Percentiles rank a stretch among this genome's conserved stretches.
Conservation (phyloP, 2,888 invertebrate genomes). For the Drosophila sordidula region DNA sequence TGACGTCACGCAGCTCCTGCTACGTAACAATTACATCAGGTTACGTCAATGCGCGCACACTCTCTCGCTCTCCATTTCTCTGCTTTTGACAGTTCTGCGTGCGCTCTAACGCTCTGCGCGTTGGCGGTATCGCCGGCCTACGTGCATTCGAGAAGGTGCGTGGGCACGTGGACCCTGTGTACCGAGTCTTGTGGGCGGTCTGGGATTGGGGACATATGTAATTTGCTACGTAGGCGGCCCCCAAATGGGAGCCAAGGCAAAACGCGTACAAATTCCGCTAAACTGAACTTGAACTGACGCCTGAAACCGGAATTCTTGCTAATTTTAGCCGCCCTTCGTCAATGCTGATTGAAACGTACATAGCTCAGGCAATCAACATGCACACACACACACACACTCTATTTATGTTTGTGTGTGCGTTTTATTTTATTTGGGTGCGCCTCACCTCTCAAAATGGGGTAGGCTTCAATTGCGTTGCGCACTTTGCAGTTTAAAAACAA, state of each 20-base stretch:
- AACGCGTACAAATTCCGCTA: slow-evolving; percentile 32
- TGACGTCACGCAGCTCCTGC: slow-evolving; percentile 49
- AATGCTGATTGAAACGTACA: slow-evolving; percentile 53
- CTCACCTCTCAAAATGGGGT: slow-evolving; percentile 40
- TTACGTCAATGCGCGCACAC: slow-evolving; percentile 69
- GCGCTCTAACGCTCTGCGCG: slow-evolving; percentile 22
- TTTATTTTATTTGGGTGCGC: slow-evolving; percentile 19
- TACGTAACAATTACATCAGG: slow-evolving; percentile 39
- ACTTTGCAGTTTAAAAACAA: slow-evolving; percentile 40
- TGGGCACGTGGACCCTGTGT: slow-evolving; percentile 53
- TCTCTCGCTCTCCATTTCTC: slow-evolving; percentile 21
- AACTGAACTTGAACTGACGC: slow-evolving; percentile 68
- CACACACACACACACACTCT: slow-evolving; percentile 1
- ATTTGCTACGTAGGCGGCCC: slow-evolving; percentile 38
- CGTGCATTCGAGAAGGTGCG: slow-evolving; percentile 58
- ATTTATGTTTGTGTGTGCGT: slow-evolving; percentile 11
- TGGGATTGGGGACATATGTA: not conserved
- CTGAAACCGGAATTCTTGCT: slow-evolving; percentile 59
- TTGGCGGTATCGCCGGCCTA: slow-evolving; percentile 47
- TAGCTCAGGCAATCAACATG: slow-evolving; percentile 22
- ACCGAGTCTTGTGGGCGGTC: slow-evolving; percentile 12
- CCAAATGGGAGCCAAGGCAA: slow-evolving; percentile 70
- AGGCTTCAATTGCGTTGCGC: slow-evolving; percentile 49
- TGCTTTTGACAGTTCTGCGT: not conserved
- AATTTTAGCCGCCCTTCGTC: slow-evolving; percentile 63